phyloP scores from a whole-genome alignment of 1,140 invertebrate genomes.

The Manduca sexta region DNA sequence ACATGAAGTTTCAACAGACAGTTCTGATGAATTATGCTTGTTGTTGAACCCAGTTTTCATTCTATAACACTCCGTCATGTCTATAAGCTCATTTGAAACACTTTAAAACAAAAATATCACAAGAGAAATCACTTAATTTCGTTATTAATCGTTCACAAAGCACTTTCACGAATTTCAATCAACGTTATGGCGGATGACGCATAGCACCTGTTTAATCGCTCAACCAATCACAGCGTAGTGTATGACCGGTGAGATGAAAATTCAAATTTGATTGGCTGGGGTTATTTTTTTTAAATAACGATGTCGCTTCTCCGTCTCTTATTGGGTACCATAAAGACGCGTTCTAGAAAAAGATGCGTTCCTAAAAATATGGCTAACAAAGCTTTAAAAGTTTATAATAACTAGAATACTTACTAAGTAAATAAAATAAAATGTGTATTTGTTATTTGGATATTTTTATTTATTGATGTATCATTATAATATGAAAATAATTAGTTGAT shows the following conservation, averaged over 20 bases:
- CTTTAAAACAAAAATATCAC: constrained; percentile 33
- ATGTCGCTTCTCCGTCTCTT: constrained; percentile 9
- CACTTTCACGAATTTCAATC: constrained; percentile 39
- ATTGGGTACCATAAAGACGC: constrained; percentile 24
- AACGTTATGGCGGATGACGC: constrained; percentile 70
- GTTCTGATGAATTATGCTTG: constrained; percentile 56
- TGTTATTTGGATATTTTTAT: too few relatives aligned
- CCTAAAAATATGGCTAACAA: too few relatives aligned
- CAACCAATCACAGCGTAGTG: constrained; percentile 46
- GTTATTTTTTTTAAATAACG: constrained; percentile 57
- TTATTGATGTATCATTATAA: too few relatives aligned
- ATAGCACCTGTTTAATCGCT: constrained; percentile 60
- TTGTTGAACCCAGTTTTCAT: constrained; percentile 52
- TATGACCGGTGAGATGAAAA: constrained; percentile 59
- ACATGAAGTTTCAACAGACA: constrained; percentile 58
- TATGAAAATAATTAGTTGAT: too few relatives aligned
- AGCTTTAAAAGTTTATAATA: too few relatives aligned
- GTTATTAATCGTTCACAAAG: constrained; percentile 28
- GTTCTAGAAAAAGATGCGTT: constrained; percentile 19
- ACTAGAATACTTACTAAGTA: too few relatives aligned
- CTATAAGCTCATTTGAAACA: constrained; percentile 46
- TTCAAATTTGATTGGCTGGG: constrained; percentile 39
- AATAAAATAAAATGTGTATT: too few relatives aligned
- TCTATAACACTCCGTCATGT: constrained; percentile 62
- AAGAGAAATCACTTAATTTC: constrained; percentile 21